Evolutionary conservation across 2,888 invertebrate species (phyloP).

Genomic region (Andrena hattorfiana): DNA sequence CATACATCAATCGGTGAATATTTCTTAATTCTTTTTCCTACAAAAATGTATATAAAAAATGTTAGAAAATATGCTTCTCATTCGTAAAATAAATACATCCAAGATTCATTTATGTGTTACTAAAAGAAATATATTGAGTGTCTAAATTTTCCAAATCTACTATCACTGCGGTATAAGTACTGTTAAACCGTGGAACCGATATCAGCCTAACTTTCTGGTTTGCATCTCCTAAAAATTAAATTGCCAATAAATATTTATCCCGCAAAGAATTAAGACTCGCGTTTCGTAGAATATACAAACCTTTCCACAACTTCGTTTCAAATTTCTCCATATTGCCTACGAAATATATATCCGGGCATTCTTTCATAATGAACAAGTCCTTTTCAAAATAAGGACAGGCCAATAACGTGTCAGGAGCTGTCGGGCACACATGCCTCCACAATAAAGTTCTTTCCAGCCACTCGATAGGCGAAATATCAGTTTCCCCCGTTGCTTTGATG

Average conservation of each 20-base stretch:
- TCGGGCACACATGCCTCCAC: conserved; percentile 97
- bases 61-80: neutral
- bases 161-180: conserved; percentile 90
- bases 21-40: too few relatives aligned
- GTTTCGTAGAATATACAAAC: conserved; percentile 81
- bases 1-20: too few relatives aligned
- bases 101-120: conserved; percentile 66
- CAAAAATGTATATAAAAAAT: conserved; percentile 17
- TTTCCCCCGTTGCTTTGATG: conserved; percentile 88
- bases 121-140: conserved; percentile 89
- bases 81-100: neutral
- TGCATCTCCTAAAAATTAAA: conserved; percentile 86
- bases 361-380: conserved; percentile 95
- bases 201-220: conserved; percentile 90
- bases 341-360: conserved; percentile 95
- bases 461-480: conserved; percentile 87
- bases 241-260: conserved; percentile 9
- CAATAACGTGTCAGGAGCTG: conserved; percentile 96
- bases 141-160: conserved; percentile 92
- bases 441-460: conserved; percentile 92
- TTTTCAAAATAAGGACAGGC: conserved; percentile 93
- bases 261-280: neutral
- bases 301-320: conserved; percentile 89
- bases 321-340: conserved; percentile 93
- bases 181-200: conserved; percentile 92